Evolutionary conservation across 2,888 invertebrate genomes (phyloP).

Genomic region (Apeira syringaria): DNA sequence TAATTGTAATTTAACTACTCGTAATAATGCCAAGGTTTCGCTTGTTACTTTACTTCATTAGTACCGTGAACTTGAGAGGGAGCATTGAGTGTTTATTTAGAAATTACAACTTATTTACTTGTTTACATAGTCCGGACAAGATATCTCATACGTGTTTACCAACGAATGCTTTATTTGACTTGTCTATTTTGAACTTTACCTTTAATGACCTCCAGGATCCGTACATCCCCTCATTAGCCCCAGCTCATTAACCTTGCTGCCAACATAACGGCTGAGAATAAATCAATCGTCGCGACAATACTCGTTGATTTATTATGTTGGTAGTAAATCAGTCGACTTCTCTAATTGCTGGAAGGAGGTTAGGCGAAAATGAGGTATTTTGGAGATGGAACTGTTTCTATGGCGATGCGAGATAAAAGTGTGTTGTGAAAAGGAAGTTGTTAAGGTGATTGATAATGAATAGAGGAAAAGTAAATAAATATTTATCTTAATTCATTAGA

Average conservation of each 20-base stretch:
- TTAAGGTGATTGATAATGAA: too few species aligned
- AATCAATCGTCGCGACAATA: constrained; percentile 50
- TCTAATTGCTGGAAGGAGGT: constrained; percentile 50
- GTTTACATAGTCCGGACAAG: too few species aligned
- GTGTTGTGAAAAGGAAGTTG: neutral
- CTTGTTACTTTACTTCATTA: too few species aligned
- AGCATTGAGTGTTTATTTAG: too few species aligned
- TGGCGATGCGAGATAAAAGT: neutral
- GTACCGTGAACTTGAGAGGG: too few species aligned
- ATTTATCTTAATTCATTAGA: too few species aligned
- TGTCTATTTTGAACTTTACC: constrained; percentile 18
- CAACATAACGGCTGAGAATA: constrained; percentile 41
- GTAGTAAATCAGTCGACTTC: constrained; percentile 53
- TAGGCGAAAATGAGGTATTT: constrained; percentile 39
- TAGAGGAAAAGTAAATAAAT: too few species aligned
- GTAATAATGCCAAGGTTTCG: too few species aligned
- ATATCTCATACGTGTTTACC: neutral
- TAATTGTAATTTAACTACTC: too few species aligned
- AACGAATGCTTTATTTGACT: neutral
- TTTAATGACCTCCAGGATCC: constrained; percentile 20
- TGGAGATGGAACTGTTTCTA: neutral
- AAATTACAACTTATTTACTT: too few species aligned
- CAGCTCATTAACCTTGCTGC: constrained; percentile 45
- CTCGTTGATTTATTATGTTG: constrained; percentile 55
- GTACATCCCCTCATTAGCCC: constrained; percentile 36